phyloP scores from a whole-genome alignment of 1,140 invertebrate genomes.

The Scaptodrosophila lebanonensis region DNA sequence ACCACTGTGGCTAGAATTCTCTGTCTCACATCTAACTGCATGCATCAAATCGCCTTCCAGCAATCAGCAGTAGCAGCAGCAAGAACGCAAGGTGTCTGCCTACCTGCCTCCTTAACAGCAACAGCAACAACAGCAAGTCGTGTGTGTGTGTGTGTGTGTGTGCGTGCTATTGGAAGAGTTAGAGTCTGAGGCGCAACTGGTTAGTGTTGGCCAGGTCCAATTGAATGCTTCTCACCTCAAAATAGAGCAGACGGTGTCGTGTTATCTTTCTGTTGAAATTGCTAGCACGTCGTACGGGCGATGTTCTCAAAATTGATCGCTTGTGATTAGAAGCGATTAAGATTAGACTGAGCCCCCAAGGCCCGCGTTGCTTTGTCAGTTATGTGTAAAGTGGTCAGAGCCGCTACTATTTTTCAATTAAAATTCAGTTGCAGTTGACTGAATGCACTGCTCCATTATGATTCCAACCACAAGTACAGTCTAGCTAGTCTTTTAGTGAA shows the following conservation, averaged over 20 bases:
- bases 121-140: conserved; percentile 42
- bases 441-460: too few relatives aligned
- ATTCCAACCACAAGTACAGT: too few relatives aligned
- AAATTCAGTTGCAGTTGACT: too few relatives aligned
- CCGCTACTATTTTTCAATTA: conserved; percentile 74
- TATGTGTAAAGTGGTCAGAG: conserved; percentile 69
- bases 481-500: too few relatives aligned
- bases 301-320: conserved; percentile 57
- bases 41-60: conserved; percentile 63
- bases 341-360: conserved; percentile 53
- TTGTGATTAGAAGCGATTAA: conserved; percentile 72
- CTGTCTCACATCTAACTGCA: conserved; percentile 38
- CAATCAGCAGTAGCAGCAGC: conserved; percentile 34
- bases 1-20: conserved; percentile 23
- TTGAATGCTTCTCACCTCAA: conserved; percentile 70
- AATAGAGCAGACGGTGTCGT: conserved; percentile 53
- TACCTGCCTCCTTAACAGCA: too few relatives aligned
- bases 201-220: conserved; percentile 27
- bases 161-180: too few relatives aligned
- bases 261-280: conserved; percentile 61
- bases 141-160: too few relatives aligned
- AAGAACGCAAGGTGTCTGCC: too few relatives aligned
- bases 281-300: conserved; percentile 54
- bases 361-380: conserved; percentile 72
- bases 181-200: too few relatives aligned